Evolutionary conservation across 2,797 vertebrate genomes (phyloP).

Genomic region (Pipistrellus nathusii): DNA sequence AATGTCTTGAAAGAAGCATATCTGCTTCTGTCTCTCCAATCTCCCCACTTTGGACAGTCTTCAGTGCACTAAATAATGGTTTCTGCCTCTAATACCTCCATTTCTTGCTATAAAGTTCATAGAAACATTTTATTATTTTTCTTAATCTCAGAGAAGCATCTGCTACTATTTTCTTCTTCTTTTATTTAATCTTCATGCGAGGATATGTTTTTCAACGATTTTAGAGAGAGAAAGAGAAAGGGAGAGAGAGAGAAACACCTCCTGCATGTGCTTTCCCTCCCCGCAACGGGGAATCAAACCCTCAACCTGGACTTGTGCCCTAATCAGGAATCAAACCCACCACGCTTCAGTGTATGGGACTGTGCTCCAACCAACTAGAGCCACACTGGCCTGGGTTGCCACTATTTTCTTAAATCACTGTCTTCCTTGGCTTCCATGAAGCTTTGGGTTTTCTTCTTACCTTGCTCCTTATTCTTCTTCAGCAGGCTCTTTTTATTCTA

Average conservation of each 20-base stretch:
- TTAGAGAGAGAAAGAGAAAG: not conserved
- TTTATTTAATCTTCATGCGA: not conserved
- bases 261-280: too few species aligned
- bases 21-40: constrained; percentile 23
- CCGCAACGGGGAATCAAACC: too few species aligned
- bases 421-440: not conserved
- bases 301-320: not conserved
- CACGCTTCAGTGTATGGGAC: not conserved
- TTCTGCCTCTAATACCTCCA: not conserved
- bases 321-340: not conserved
- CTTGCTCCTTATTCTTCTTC: not conserved
- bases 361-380: not conserved
- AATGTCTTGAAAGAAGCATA: not conserved
- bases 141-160: not conserved
- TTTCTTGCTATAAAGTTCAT: constrained; percentile 30
- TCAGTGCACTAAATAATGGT: not conserved
- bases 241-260: not conserved
- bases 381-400: not conserved
- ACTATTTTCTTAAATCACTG: not conserved
- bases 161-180: not conserved
- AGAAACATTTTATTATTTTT: constrained; percentile 19
- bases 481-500: not conserved
- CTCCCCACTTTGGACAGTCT: constrained; percentile 11
- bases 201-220: not conserved
- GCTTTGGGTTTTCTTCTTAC: not conserved